Evolutionary conservation across 2,113 vertebrate genomes (phyloP).

Genomic region (Suncus etruscus): DNA sequence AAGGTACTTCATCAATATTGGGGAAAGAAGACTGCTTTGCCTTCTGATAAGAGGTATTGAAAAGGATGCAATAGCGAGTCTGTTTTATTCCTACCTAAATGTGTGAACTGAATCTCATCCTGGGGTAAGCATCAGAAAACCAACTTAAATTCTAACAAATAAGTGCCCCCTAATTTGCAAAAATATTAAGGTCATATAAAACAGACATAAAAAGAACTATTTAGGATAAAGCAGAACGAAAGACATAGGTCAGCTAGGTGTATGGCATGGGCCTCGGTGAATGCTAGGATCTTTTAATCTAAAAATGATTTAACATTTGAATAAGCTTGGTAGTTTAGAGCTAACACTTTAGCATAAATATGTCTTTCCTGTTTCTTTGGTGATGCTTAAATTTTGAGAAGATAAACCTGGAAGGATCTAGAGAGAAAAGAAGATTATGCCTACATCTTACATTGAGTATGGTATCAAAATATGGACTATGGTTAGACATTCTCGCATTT

Average conservation of each 20-base stretch:
- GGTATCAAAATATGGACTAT: background rate
- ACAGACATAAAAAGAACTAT: background rate
- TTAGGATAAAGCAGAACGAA: background rate
- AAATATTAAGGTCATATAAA: conserved; percentile 6
- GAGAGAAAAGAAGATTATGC: background rate
- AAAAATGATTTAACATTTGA: background rate
- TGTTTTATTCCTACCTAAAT: background rate
- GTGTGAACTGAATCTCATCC: background rate
- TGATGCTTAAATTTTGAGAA: background rate
- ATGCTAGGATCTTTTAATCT: background rate
- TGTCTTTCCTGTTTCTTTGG: background rate
- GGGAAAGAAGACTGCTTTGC: background rate
- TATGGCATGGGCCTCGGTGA: background rate
- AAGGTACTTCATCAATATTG: background rate
- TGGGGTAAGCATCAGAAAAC: background rate
- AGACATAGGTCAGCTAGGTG: background rate
- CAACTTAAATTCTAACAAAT: background rate
- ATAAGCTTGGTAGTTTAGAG: background rate
- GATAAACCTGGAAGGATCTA: background rate
- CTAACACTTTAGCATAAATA: background rate
- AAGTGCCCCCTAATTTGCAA: background rate
- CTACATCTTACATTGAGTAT: background rate
- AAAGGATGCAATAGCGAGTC: background rate
- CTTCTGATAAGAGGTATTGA: background rate
- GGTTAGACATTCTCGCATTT: background rate